phyloP scores from a whole-genome alignment of 1,140 invertebrate species.

The Trachelipus rathkii region DNA sequence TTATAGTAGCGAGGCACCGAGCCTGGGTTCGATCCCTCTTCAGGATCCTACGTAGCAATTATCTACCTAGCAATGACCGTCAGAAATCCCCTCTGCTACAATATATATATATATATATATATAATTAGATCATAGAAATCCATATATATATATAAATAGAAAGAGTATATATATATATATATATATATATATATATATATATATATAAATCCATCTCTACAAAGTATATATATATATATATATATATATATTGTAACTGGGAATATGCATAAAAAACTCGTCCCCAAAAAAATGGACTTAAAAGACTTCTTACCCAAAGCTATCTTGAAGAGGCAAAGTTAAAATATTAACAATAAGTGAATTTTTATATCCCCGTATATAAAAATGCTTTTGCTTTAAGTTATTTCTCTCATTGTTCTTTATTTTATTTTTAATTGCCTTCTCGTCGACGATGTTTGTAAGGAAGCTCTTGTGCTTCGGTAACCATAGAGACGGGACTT shows the following conservation, averaged over 20 bases:
- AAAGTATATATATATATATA: constrained; percentile 1
- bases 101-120: background rate
- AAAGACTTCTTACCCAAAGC: background rate
- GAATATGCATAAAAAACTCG: background rate
- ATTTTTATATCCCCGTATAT: background rate
- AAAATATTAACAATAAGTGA: constrained; percentile 9
- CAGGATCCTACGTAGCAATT: too few species aligned
- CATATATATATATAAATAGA: constrained; percentile 6
- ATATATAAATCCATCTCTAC: background rate
- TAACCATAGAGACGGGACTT: background rate
- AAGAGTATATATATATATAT: constrained; percentile 15
- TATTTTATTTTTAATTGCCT: background rate
- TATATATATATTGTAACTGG: background rate
- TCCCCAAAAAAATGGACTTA: background rate
- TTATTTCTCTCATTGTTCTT: constrained; percentile 13
- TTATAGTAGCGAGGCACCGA: too few species aligned
- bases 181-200: constrained; percentile 10
- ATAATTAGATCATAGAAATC: too few species aligned
- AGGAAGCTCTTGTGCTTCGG: background rate
- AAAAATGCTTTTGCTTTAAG: constrained; percentile 6
- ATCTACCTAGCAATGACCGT: too few species aligned
- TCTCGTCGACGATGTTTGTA: background rate
- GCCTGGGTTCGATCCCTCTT: too few species aligned
- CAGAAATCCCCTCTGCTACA: too few species aligned
- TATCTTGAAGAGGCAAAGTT: background rate